A percentile compares a stretch with the other conserved stretches of the same genome.
phyloP scores from a whole-genome alignment of 2,113 vertebrate genomes.

The Salvator merianae region DNA sequence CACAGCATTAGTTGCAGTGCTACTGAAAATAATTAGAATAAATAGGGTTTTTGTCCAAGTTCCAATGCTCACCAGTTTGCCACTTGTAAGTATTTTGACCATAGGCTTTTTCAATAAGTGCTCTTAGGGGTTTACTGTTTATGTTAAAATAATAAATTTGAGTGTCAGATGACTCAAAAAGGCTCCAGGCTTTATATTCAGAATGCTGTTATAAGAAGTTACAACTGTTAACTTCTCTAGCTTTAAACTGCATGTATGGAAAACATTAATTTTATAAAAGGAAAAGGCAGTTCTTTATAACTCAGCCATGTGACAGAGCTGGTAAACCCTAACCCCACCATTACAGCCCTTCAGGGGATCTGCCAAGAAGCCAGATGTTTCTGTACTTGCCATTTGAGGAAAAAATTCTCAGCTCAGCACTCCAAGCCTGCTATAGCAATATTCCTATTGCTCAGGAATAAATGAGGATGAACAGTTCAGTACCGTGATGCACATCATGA shows the following conservation, averaged over 20 bases:
- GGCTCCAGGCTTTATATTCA: background rate
- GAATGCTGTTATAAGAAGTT: background rate
- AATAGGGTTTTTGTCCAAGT: too few relatives aligned
- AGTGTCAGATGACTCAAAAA: background rate
- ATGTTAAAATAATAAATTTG: background rate
- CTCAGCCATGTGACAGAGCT: background rate
- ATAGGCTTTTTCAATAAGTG: background rate
- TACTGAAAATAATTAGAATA: too few relatives aligned
- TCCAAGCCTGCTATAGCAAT: background rate
- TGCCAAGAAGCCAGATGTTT: conserved; percentile 28
- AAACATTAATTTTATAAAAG: conserved; percentile 1
- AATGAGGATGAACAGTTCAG: background rate
- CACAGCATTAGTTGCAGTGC: too few relatives aligned
- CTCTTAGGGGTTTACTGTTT: accelerated
- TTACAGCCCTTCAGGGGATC: background rate
- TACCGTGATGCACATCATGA: conserved; percentile 2
- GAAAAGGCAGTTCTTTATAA: background rate
- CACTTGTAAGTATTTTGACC: background rate
- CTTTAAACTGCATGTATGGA: background rate
- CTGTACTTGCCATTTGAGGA: conserved; percentile 16
- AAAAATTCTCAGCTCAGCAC: background rate
- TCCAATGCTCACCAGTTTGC: background rate
- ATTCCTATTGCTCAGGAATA: conserved; percentile 6
- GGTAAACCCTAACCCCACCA: background rate
- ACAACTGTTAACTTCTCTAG: background rate